Conservation (phyloP, 2,797 vertebrate species). For the Notoglanidium macrostoma region DNA sequence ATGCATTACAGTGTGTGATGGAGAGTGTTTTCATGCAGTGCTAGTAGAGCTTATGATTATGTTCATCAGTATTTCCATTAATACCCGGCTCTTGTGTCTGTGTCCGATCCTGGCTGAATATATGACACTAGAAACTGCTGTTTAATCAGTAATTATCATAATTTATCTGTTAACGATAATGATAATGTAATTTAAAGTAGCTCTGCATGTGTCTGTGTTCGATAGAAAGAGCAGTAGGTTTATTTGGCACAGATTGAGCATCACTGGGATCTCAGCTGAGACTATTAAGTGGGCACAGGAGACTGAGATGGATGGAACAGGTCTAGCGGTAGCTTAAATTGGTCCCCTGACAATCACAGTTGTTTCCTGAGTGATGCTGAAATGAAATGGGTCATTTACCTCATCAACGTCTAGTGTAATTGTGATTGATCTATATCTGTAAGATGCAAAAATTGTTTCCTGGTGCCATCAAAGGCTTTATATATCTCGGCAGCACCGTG, state of each 20-base stretch:
- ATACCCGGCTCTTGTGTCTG: background rate
- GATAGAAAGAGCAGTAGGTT: slow-evolving; percentile 37
- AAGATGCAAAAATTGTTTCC: slow-evolving; percentile 1
- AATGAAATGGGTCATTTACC: slow-evolving; percentile 45
- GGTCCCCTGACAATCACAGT: slow-evolving; percentile 56
- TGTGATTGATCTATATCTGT: slow-evolving; percentile 10
- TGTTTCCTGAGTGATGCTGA: slow-evolving; percentile 55
- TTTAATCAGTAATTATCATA: background rate
- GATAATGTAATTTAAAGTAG: background rate
- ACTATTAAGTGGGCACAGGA: slow-evolving; percentile 60
- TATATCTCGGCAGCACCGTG: slow-evolving; percentile 5
- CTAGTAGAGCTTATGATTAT: background rate
- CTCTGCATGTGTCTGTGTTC: slow-evolving; percentile 52
- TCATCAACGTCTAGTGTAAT: slow-evolving; percentile 33
- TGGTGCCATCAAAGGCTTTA: slow-evolving; percentile 9
- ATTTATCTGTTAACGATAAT: background rate
- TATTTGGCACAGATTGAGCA: slow-evolving; percentile 56
- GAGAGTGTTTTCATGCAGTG: slow-evolving; percentile 17
- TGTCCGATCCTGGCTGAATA: background rate
- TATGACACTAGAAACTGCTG: background rate
- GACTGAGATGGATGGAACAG: slow-evolving; percentile 60
- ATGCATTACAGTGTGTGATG: background rate
- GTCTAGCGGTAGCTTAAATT: slow-evolving; percentile 60
- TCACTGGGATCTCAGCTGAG: slow-evolving; percentile 52
- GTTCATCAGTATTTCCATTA: background rate